Evolutionary conservation across 2,888 invertebrate genomes (phyloP).

Genomic region (Nymphalis urticae): DNA sequence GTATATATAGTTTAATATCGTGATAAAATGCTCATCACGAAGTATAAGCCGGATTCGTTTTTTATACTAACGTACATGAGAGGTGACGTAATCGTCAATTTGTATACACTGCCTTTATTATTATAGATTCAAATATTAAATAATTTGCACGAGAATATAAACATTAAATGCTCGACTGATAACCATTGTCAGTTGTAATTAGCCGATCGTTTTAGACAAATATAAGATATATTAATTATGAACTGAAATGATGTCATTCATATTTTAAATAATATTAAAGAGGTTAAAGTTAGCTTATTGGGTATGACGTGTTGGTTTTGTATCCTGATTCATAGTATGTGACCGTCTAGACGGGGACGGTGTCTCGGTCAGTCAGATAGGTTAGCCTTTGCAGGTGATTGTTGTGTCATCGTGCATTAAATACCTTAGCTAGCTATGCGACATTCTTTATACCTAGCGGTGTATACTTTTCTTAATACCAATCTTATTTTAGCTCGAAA

Average conservation of each 20-base stretch:
- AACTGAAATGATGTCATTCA: conserved; percentile 33
- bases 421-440: conserved; percentile 39
- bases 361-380: conserved; percentile 31
- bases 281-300: conserved; percentile 33
- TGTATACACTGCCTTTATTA: conserved; percentile 34
- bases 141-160: conserved; percentile 40
- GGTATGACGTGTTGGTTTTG: conserved; percentile 31
- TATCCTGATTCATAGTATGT: conserved; percentile 37
- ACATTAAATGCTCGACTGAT: conserved; percentile 31
- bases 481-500: conserved; percentile 35
- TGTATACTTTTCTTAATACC: conserved; percentile 34
- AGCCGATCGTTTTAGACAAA: conserved; percentile 26
- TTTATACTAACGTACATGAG: conserved; percentile 59
- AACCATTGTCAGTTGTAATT: conserved; percentile 18
- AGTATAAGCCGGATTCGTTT: conserved; percentile 69
- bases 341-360: conserved; percentile 28
- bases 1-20: conserved; percentile 26
- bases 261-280: conserved; percentile 30
- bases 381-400: conserved; percentile 38
- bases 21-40: conserved; percentile 55
- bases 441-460: conserved; percentile 39
- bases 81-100: conserved; percentile 63
- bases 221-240: neutral
- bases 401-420: conserved; percentile 40
- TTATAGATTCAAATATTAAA: conserved; percentile 35